Conservation (phyloP, 1,140 invertebrate genomes). For the Mylabris phalerata region DNA sequence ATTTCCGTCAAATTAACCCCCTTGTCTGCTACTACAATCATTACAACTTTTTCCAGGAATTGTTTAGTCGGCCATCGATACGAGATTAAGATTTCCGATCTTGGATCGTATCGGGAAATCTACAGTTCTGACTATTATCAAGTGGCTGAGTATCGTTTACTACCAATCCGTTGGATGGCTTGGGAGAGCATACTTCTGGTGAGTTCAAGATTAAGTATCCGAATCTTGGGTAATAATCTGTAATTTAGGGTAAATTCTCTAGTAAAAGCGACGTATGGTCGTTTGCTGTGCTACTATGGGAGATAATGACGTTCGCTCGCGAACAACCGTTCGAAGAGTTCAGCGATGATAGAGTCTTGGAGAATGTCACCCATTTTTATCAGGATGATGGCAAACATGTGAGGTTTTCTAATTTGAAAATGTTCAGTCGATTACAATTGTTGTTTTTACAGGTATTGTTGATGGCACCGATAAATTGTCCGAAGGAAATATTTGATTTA, state of each 20-base stretch:
- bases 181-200: constrained; percentile 66
- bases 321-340: constrained; percentile 76
- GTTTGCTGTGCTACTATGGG: constrained; percentile 85
- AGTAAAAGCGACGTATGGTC: constrained; percentile 85
- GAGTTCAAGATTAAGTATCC: constrained; percentile 29
- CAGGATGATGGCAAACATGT: constrained; percentile 58
- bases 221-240: neutral
- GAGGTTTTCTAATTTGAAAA: constrained; percentile 28
- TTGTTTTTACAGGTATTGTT: constrained; percentile 53
- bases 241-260: constrained; percentile 66
- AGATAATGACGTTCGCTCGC: constrained; percentile 77
- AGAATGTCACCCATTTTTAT: constrained; percentile 67
- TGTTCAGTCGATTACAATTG: neutral
- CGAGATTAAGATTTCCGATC: constrained; percentile 68
- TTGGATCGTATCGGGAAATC: constrained; percentile 60
- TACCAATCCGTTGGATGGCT: constrained; percentile 62
- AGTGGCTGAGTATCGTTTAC: constrained; percentile 50
- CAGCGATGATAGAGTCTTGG: constrained; percentile 71
- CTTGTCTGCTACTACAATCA: neutral
- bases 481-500: constrained; percentile 85
- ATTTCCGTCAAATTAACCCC: too few relatives aligned
- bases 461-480: constrained; percentile 72
- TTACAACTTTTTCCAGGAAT: constrained; percentile 52
- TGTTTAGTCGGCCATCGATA: constrained; percentile 66
- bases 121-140: constrained; percentile 65